These are phyloP conservation scores for Adela reaumurella DNA, from an alignment of 2,888 invertebrate genomes.

Conservation along the genomic window DNA sequence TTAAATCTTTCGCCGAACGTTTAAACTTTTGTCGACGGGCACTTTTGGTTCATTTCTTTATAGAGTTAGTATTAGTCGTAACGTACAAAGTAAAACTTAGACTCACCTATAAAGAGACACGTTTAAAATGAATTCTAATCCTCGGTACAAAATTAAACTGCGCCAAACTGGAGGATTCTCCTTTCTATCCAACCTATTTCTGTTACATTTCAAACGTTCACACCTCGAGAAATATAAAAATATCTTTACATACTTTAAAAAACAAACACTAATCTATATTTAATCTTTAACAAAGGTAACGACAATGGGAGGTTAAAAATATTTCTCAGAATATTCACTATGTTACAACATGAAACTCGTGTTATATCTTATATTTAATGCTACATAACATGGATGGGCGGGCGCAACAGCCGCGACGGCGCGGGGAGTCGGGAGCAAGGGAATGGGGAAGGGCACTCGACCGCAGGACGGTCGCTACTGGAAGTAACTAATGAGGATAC, in stretches of 20 bases:
- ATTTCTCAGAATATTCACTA: constrained; percentile 24
- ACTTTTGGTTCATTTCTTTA: constrained; percentile 55
- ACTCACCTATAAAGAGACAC: constrained; percentile 47
- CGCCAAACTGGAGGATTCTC: background rate
- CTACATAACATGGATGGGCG: background rate
- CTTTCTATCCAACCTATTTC: constrained; percentile 16
- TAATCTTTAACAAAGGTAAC: constrained; percentile 46
- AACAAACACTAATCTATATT: constrained; percentile 18
- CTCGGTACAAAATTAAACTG: constrained; percentile 32
- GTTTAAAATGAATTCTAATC: constrained; percentile 45
- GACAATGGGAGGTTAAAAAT: constrained; percentile 34
- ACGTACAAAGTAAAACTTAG: constrained; percentile 47
- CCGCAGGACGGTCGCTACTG: too few relatives aligned
- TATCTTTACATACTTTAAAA: constrained; percentile 51
- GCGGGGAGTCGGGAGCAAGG: too few relatives aligned
- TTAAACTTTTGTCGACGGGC: constrained; percentile 57
- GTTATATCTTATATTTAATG: background rate
- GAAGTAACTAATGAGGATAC: too few relatives aligned
- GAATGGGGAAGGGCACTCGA: too few relatives aligned
- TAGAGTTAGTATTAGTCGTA: constrained; percentile 47
- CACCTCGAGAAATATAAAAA: constrained; percentile 53
- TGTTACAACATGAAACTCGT: constrained; percentile 46
- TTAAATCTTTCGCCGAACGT: constrained; percentile 6
- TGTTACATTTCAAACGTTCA: constrained; percentile 38
- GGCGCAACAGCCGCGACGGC: background rate